A percentile compares a stretch with the other conserved stretches of the same genome.
phyloP scores from a whole-genome alignment of 2,113 vertebrate species.

The Macquaria australasica region DNA sequence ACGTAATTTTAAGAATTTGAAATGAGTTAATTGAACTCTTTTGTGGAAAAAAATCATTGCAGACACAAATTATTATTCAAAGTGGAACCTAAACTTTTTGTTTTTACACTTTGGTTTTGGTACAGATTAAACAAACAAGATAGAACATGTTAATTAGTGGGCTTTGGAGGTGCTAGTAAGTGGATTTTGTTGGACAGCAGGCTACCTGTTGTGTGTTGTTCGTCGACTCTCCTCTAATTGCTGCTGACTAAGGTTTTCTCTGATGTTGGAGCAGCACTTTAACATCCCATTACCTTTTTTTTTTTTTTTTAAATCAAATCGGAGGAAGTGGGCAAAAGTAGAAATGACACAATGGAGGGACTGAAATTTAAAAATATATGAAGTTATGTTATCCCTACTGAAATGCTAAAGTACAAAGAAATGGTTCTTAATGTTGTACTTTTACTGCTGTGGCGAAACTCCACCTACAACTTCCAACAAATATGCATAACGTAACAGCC shows the following conservation, averaged over 20 bases:
- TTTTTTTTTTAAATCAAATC: not conserved
- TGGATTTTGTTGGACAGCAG: too few relatives aligned
- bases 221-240: not conserved
- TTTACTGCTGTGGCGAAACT: not conserved
- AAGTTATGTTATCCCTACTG: not conserved
- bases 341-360: not conserved
- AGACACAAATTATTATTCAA: too few relatives aligned
- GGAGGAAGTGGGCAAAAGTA: not conserved
- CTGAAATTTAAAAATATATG: not conserved
- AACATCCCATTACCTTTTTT: constrained; percentile 19
- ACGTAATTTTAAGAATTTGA: too few relatives aligned
- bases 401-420: not conserved
- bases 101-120: too few relatives aligned
- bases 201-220: not conserved
- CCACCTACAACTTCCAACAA: not conserved
- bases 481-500: not conserved
- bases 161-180: too few relatives aligned
- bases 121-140: too few relatives aligned
- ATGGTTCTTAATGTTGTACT: not conserved
- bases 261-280: not conserved
- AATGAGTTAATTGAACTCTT: too few relatives aligned
- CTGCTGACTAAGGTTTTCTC: not conserved
- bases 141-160: too few relatives aligned
- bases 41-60: too few relatives aligned
- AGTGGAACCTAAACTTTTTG: too few relatives aligned